Base-by-base conservation (phyloP, 2,113 vertebrate species). In the Sapayoa aenigma region DNA sequence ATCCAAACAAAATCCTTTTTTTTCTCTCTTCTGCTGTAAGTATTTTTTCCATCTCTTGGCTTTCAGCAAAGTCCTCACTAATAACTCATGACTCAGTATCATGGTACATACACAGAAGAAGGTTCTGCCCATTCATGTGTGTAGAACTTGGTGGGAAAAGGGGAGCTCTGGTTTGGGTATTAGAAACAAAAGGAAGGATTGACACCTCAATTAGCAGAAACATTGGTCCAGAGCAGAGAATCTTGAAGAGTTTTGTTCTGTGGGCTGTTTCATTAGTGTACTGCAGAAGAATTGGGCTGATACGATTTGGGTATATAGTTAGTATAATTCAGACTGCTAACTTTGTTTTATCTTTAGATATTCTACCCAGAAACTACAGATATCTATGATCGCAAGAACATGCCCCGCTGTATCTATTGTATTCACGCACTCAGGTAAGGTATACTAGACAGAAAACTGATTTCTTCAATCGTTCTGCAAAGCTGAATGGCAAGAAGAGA, bases 311-410 rank as follows among this genome's bases (percentile, higher is more conserved):
- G 23, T 94, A 0, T 56, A 9, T 17, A 46, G 33, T 8, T 24
- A 37, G 24, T 63, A 10, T 90, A 35, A 83, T 60, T 96, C 72
- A 72, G 7, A 50, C 31, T 49, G 21, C 35, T 95, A 41, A 83
- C 71, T 96, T 91, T 91, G 35, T 97, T 97, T 87, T 94, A 42
- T 90, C 19, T 97, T 95, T 95, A 99, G 99, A 99, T 99, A 94
- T 99, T 99, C 98, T 99, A 99, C 93, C 99, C 99, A 35, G 99
- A 99, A 97, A 99, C 99, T 20, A 99, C 99, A 84, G 99, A 99
- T 95, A 99, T 99, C 86, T 99, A 99, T 30, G 99, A 99, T 97
- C 98, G 99, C 91, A 99, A 99, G 98, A 99, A 99, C 98, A 99
- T 99, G 99, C 99, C 99, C 0, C 99, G 99, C 84, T 99, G 99